phyloP scores from a whole-genome alignment of 1,140 invertebrate species.

The Mamestra configurata region DNA sequence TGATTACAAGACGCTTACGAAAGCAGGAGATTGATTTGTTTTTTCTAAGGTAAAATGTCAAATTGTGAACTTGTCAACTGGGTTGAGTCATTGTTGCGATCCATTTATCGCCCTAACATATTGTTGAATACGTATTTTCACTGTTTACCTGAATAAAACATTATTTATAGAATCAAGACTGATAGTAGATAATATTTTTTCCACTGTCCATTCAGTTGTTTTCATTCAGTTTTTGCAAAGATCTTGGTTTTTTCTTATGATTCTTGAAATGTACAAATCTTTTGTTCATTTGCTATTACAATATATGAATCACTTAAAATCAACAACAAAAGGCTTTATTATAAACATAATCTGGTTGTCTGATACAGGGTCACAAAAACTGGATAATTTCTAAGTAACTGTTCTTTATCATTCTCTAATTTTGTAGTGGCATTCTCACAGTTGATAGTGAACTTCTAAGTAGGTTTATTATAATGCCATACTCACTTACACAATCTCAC shows the following conservation, averaged over 20 bases:
- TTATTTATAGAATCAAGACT: conserved; percentile 24
- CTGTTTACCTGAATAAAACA: conserved; percentile 58
- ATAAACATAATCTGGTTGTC: conserved; percentile 15
- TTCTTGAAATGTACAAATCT: conserved; percentile 30
- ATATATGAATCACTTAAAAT: conserved; percentile 28
- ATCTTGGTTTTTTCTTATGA: not conserved
- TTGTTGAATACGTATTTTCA: conserved; percentile 58
- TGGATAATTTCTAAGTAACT: not conserved
- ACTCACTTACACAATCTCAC: conserved; percentile 20
- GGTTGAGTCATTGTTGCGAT: conserved; percentile 86
- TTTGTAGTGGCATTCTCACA: not conserved
- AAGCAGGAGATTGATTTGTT: conserved; percentile 76
- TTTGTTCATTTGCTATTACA: conserved; percentile 31
- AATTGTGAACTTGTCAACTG: conserved; percentile 86
- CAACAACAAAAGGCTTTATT: conserved; percentile 32
- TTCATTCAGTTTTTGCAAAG: conserved; percentile 30
- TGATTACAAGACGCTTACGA: conserved; percentile 68
- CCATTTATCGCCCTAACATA: conserved; percentile 71
- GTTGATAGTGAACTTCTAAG: not conserved
- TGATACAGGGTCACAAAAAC: not conserved
- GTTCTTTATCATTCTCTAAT: not conserved
- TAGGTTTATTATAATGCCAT: conserved; percentile 4
- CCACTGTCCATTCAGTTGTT: conserved; percentile 27
- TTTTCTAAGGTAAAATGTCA: conserved; percentile 84
- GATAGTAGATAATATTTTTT: conserved; percentile 22